These are phyloP conservation scores for Bemisia tabaci DNA, from an alignment of 1,140 invertebrate genomes.

Conservation along the genomic window DNA sequence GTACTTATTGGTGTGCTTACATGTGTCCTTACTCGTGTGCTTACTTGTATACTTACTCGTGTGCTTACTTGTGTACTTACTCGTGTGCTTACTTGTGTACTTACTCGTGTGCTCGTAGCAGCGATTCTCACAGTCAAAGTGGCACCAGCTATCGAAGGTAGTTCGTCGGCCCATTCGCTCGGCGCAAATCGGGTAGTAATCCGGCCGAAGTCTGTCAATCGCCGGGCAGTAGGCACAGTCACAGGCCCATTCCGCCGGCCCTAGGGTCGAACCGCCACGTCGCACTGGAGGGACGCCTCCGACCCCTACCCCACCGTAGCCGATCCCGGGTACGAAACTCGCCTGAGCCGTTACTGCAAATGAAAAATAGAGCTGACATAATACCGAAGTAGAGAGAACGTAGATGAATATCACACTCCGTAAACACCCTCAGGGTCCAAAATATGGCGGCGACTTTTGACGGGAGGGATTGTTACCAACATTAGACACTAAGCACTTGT, in stretches of 20 bases:
- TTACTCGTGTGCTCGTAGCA: slow-evolving; percentile 12
- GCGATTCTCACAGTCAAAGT: slow-evolving; percentile 14
- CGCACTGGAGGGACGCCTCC: not conserved
- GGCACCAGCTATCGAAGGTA: slow-evolving; percentile 15
- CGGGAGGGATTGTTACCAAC: too few species aligned
- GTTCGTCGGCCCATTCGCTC: slow-evolving; percentile 8
- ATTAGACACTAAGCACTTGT: too few species aligned
- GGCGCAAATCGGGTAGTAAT: slow-evolving; percentile 14
- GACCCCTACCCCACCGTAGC: not conserved
- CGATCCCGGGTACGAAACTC: not conserved
- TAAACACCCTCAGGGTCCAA: too few species aligned
- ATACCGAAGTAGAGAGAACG: too few species aligned
- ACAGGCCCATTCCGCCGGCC: slow-evolving; percentile 6
- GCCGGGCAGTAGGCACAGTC: slow-evolving; percentile 11
- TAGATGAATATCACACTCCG: too few species aligned
- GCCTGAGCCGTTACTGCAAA: not conserved
- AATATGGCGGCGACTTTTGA: too few species aligned
- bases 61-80: too few species aligned
- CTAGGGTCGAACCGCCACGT: not conserved
- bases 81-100: too few species aligned
- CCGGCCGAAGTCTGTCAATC: slow-evolving; percentile 3
- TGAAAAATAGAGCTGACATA: too few species aligned
- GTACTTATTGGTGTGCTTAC: too few species aligned
- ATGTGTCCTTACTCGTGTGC: too few species aligned
- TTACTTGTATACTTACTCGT: too few species aligned